Evolutionary conservation across 2,888 invertebrate species (phyloP).

Genomic region (Amphipoea lucens): DNA sequence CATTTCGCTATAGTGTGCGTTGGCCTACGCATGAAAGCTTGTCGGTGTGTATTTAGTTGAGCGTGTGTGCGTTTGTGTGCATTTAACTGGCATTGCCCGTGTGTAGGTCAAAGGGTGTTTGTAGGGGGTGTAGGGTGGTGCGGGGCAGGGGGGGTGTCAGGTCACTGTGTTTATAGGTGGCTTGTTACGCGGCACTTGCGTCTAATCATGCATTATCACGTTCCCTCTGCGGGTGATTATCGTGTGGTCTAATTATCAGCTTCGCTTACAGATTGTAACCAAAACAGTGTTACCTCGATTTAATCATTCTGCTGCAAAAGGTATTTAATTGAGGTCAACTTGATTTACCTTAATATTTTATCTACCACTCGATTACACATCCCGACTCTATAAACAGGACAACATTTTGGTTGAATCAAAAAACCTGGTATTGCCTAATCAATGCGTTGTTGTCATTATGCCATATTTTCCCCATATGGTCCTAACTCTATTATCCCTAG

Average conservation of each 20-base stretch:
- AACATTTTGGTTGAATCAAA: conserved; percentile 21
- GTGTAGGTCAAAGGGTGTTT: conserved; percentile 75
- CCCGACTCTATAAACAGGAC: conserved; percentile 44
- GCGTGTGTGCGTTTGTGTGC: conserved; percentile 62
- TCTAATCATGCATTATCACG: conserved; percentile 79
- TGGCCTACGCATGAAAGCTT: conserved; percentile 47
- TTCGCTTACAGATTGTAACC: conserved; percentile 20
- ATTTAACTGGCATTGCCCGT: conserved; percentile 67
- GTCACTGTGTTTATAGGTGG: conserved; percentile 87
- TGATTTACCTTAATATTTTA: conserved; percentile 43
- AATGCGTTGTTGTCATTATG: background rate
- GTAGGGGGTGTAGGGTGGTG: conserved; percentile 61
- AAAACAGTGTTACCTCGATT: conserved; percentile 5
- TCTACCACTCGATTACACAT: conserved; percentile 19
- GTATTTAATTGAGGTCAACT: conserved; percentile 49
- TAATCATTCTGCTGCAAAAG: conserved; percentile 8
- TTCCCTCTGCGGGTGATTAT: conserved; percentile 62
- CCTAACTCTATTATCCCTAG: background rate
- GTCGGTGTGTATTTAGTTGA: conserved; percentile 53
- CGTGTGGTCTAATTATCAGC: conserved; percentile 58
- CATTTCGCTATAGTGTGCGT: conserved; percentile 65
- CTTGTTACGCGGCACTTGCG: conserved; percentile 74
- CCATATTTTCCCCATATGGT: background rate
- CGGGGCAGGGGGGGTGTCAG: conserved; percentile 73
- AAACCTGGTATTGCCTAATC: conserved; percentile 21